Evolutionary conservation across 2,888 invertebrate genomes (phyloP), one percentile per base, ranked within the genome.

Genomic region (Athalia cordata): DNA sequence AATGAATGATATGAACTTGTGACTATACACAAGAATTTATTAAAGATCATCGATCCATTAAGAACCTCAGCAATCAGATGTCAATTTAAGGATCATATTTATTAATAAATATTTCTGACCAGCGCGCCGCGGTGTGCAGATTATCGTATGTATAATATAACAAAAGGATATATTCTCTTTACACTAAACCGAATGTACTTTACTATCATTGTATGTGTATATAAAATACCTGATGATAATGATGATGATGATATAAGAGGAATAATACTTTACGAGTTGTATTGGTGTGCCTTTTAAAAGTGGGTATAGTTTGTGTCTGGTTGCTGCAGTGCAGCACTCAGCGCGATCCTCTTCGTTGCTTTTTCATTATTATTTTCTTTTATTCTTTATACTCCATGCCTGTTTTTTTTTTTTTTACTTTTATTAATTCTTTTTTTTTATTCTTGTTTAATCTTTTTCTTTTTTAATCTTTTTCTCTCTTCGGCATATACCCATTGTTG

Each of bases 331-430:
- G 59, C 67, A 9, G 67, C 75, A 75, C 75, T 75, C 75, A 64
- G 52, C 50, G 64, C n/a, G 61, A 47, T 13, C 66, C 29, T 45
- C 72, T 52, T n/a, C 55, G 68, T 75, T 82, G 81, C 82, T 82
- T 84, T 83, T 82, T 84, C 83, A 83, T 83, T 82, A 82, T 80
- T 81, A 82, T 82, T 83, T 72, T 82, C 83, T 82, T 82, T 83
- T 81, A 81, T 82, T 83, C 80, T 57, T 81, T 64, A 77, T 80
- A 80, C 81, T 82, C 82, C 29, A 29, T 29, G 29, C 81, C 82
- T 82, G 83, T 83, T 82, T 84, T 82, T 82, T 83, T 82, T 81
- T 80, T 81, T 82, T 82, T 83, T 72, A 82, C 83, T 82, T 82
- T 83, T 81, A 81, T 82, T 83, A 79, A 59, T 81, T 64, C 77